Evolutionary conservation across 2,113 vertebrate genomes (phyloP).

Genomic region (Catharus fuscescens): DNA sequence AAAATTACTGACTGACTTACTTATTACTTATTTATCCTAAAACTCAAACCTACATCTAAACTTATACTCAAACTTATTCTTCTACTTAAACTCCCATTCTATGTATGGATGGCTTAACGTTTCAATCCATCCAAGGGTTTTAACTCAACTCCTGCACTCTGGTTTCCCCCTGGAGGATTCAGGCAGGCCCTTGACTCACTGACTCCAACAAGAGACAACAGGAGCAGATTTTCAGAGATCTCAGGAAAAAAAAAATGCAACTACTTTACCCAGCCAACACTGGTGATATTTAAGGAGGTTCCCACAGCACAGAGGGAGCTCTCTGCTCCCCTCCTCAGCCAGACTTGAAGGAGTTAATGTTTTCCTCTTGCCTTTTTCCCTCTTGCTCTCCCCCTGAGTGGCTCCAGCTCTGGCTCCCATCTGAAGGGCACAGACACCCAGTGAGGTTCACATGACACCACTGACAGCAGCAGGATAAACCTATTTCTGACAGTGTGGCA

Average conservation of each 20-base stretch:
- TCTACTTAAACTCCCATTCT: too few relatives aligned
- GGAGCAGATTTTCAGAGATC: not conserved
- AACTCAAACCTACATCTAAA: too few relatives aligned
- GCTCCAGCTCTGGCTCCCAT: not conserved
- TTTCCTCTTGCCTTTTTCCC: not conserved
- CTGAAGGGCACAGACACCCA: slow-evolving; percentile 44
- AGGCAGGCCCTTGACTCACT: too few relatives aligned
- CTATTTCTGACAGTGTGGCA: slow-evolving; percentile 66
- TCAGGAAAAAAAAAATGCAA: not conserved
- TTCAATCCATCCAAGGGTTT: too few relatives aligned
- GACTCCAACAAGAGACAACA: not conserved
- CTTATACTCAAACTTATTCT: too few relatives aligned
- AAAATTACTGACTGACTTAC: too few relatives aligned
- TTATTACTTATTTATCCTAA: too few relatives aligned
- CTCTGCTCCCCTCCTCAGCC: not conserved
- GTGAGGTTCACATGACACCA: slow-evolving; percentile 43
- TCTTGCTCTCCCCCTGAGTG: not conserved
- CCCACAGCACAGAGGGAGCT: not conserved
- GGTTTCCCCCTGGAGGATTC: too few relatives aligned
- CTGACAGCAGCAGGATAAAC: slow-evolving; percentile 39
- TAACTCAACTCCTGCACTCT: too few relatives aligned
- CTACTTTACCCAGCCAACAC: not conserved
- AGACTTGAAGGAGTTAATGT: not conserved
- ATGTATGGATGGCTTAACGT: too few relatives aligned
- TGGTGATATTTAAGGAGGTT: not conserved